These are phyloP conservation scores for Stenoptilia bipunctidactyla DNA, from an alignment of 2,888 invertebrate species.

Conservation along the genomic window DNA sequence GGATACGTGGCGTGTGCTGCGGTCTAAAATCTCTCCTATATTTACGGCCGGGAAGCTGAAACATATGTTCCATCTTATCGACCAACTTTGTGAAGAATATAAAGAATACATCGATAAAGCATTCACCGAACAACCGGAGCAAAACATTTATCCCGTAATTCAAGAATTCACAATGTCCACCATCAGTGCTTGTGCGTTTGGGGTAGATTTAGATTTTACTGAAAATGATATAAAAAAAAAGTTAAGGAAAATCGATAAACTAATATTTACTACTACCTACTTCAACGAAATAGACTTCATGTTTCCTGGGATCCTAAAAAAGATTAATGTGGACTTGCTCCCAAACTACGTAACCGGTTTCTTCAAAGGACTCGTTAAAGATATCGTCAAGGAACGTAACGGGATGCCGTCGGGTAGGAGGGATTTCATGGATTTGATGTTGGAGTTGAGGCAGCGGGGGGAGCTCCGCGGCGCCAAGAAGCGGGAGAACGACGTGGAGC, in stretches of 20 bases:
- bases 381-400: slow-evolving; percentile 23
- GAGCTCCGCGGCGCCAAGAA: slow-evolving; percentile 16
- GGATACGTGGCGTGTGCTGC: slow-evolving; percentile 28
- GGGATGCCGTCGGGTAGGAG: slow-evolving; percentile 23
- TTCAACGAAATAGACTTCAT: slow-evolving; percentile 7
- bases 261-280: slow-evolving; percentile 9
- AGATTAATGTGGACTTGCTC: slow-evolving; percentile 11
- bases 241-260: neutral
- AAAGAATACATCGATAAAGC: slow-evolving; percentile 13
- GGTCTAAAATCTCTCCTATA: slow-evolving; percentile 28
- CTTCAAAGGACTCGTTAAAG: slow-evolving; percentile 19
- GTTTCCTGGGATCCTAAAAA: neutral
- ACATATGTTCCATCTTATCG: slow-evolving; percentile 29
- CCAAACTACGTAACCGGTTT: slow-evolving; percentile 18
- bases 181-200: slow-evolving; percentile 30
- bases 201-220: slow-evolving; percentile 22
- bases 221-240: neutral
- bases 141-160: slow-evolving; percentile 15
- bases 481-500: slow-evolving; percentile 21
- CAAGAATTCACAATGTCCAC: slow-evolving; percentile 27
- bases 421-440: slow-evolving; percentile 32
- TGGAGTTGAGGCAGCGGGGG: slow-evolving; percentile 28
- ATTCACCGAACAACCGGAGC: slow-evolving; percentile 23
- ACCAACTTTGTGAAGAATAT: slow-evolving; percentile 19
- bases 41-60: slow-evolving; percentile 28